Evolutionary conservation across 1,140 invertebrate species (phyloP).

Genomic region (Armadillidium nasatum): DNA sequence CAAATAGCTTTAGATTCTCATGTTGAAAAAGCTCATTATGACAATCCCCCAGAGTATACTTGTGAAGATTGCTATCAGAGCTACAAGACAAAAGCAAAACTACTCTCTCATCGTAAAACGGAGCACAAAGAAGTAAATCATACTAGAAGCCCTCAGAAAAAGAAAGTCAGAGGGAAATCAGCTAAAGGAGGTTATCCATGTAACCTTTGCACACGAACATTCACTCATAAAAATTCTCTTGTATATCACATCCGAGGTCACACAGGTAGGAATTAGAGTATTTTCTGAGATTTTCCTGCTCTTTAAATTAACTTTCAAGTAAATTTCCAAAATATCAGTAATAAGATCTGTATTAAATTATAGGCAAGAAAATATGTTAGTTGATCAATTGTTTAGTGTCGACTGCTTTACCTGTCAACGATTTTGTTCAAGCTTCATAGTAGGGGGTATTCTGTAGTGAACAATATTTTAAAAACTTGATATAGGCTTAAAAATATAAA

Average conservation of each 20-base stretch:
- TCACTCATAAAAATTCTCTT: constrained; percentile 74
- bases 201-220: constrained; percentile 65
- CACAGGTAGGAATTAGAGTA: constrained; percentile 45
- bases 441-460: too few relatives aligned
- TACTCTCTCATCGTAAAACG: constrained; percentile 47
- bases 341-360: too few relatives aligned
- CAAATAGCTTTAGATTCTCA: constrained; percentile 27
- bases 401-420: too few relatives aligned
- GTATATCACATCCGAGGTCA: constrained; percentile 78
- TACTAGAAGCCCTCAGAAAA: constrained; percentile 36
- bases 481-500: too few relatives aligned
- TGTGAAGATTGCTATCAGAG: constrained; percentile 48
- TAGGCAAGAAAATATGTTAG: too few relatives aligned
- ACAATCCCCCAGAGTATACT: constrained; percentile 33
- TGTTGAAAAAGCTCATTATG: constrained; percentile 23
- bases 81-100: constrained; percentile 46
- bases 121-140: constrained; percentile 44
- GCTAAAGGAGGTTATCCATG: constrained; percentile 55
- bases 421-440: too few relatives aligned
- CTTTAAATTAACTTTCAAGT: too few relatives aligned
- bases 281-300: too few relatives aligned
- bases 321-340: too few relatives aligned
- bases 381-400: too few relatives aligned
- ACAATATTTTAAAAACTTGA: too few relatives aligned
- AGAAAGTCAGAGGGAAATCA: constrained; percentile 40